phyloP scores from a whole-genome alignment of 2,113 vertebrate species.

The Larimichthys polyactis region DNA sequence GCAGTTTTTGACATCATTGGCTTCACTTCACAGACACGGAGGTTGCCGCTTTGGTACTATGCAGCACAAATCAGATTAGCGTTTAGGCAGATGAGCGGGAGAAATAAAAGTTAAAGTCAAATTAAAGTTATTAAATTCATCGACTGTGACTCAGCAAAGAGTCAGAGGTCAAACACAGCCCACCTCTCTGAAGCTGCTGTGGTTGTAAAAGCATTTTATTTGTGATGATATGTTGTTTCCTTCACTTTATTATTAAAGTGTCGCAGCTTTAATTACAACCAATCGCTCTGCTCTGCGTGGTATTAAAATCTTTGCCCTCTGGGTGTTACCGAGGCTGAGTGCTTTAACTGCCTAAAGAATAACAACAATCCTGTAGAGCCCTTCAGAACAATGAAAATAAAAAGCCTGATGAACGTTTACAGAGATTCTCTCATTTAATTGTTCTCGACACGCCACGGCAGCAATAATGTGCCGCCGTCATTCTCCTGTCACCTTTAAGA shows the following conservation, averaged over 20 bases:
- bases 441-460: too few relatives aligned
- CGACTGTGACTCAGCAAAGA: not conserved
- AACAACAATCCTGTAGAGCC: not conserved
- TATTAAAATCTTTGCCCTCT: not conserved
- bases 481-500: not conserved
- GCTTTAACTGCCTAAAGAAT: not conserved
- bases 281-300: not conserved
- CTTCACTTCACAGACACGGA: too few relatives aligned
- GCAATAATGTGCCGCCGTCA: not conserved
- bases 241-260: not conserved
- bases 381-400: not conserved
- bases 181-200: not conserved
- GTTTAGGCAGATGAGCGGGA: too few relatives aligned
- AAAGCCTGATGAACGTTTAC: not conserved
- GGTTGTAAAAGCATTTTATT: not conserved
- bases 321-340: not conserved
- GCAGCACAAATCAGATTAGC: too few relatives aligned
- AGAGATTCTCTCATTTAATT: not conserved
- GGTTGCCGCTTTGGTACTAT: too few relatives aligned
- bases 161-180: conserved; percentile 13
- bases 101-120: too few relatives aligned
- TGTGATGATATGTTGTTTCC: not conserved
- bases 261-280: not conserved
- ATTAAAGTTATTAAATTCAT: not conserved
- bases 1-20: too few relatives aligned